A percentile compares a stretch with the other conserved stretches of the same genome.
These are phyloP conservation scores for Caenorhabditis sinica DNA, from an alignment of 2,888 invertebrate species.

Conservation along the genomic window DNA sequence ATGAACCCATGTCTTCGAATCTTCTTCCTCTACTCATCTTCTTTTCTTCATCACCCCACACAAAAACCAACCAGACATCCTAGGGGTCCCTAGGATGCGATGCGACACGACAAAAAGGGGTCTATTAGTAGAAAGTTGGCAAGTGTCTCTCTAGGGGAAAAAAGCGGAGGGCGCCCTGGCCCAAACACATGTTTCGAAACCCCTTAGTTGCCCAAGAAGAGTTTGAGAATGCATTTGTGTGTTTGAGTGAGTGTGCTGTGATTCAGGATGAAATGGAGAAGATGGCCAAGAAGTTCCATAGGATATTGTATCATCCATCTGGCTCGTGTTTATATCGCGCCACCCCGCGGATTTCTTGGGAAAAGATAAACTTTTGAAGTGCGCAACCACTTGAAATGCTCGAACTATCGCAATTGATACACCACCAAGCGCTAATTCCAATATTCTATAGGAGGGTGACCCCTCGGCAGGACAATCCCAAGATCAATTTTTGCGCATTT, in stretches of 20 bases:
- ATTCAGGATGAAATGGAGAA: slow-evolving; percentile 22
- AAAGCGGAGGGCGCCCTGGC: slow-evolving; percentile 7
- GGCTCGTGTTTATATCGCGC: slow-evolving; percentile 56
- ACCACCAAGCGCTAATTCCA: slow-evolving; percentile 46
- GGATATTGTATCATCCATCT: slow-evolving; percentile 54
- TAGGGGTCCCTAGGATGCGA: slow-evolving; percentile 16
- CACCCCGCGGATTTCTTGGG: slow-evolving; percentile 55
- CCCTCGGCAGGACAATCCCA: not conserved
- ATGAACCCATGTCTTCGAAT: slow-evolving; percentile 19
- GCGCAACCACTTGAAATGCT: slow-evolving; percentile 63
- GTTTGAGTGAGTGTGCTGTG: slow-evolving; percentile 21
- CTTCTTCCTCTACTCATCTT: slow-evolving; percentile 24
- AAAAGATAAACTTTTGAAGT: slow-evolving; percentile 64
- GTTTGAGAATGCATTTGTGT: slow-evolving; percentile 37
- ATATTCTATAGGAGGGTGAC: not conserved
- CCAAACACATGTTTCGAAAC: slow-evolving; percentile 52
- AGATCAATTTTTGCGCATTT: not conserved
- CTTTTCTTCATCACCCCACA: slow-evolving; percentile 23
- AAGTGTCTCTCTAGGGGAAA: slow-evolving; percentile 67
- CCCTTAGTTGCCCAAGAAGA: slow-evolving; percentile 25
- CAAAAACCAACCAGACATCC: slow-evolving; percentile 18
- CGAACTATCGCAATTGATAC: slow-evolving; percentile 64
- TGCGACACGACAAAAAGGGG: slow-evolving; percentile 65
- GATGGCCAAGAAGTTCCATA: slow-evolving; percentile 22
- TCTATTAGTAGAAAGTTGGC: slow-evolving; percentile 68